Conservation (phyloP, 2,797 vertebrate species). For the Aldrovandia affinis region DNA sequence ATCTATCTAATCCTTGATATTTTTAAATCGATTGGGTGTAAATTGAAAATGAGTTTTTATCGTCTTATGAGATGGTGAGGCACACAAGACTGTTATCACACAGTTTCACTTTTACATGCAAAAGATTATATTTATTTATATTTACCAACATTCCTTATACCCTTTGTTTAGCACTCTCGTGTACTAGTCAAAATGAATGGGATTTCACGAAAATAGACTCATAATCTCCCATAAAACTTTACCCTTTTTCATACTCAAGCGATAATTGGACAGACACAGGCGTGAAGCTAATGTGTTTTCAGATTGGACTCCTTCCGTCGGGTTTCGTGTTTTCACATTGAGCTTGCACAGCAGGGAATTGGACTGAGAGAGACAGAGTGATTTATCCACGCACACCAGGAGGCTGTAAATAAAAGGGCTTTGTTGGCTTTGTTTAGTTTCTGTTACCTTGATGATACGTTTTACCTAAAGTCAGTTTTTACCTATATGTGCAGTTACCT, state of each 20-base stretch:
- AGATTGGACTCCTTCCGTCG: background rate
- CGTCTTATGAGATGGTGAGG: background rate
- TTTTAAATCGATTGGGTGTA: background rate
- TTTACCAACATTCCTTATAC: background rate
- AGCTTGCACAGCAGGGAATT: background rate
- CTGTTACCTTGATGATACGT: background rate
- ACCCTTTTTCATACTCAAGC: background rate
- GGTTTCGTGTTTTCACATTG: background rate
- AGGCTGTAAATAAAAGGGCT: background rate
- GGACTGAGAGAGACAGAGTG: background rate
- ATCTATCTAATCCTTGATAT: background rate
- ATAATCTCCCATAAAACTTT: background rate
- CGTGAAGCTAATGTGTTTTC: background rate
- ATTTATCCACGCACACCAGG: background rate
- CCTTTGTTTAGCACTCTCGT: background rate
- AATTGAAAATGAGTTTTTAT: background rate
- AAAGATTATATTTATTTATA: too few relatives aligned
- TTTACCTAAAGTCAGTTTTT: background rate
- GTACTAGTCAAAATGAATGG: background rate
- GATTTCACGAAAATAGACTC: background rate
- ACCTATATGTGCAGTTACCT: background rate
- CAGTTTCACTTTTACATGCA: background rate
- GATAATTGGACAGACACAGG: background rate
- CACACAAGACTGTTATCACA: background rate
- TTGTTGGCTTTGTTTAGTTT: constrained; percentile 1